Percentiles rank a stretch among this genome's conserved stretches.
Conservation (phyloP, 2,888 invertebrate genomes). For the Aspidiotus rigidus region DNA sequence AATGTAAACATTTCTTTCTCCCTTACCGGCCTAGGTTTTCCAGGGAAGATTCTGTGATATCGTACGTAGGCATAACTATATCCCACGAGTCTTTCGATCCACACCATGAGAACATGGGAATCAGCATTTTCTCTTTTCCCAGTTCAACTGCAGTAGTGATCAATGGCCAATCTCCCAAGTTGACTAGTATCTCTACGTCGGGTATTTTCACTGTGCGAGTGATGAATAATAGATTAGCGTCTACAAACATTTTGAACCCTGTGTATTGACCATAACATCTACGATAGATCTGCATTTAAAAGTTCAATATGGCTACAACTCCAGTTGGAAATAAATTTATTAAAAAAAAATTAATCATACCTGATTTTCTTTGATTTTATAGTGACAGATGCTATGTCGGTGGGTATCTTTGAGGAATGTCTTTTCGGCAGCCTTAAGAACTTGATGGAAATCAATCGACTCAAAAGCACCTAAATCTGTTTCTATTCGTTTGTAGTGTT, state of each 20-base stretch:
- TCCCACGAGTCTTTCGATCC: slow-evolving; percentile 76
- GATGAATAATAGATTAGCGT: slow-evolving; percentile 72
- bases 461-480: slow-evolving; percentile 61
- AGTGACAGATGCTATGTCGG: slow-evolving; percentile 81
- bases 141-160: not conserved
- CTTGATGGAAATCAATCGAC: slow-evolving; percentile 57
- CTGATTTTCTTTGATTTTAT: slow-evolving; percentile 70
- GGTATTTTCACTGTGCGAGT: slow-evolving; percentile 70
- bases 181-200: slow-evolving; percentile 80
- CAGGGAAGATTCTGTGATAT: slow-evolving; percentile 80
- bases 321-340: not conserved
- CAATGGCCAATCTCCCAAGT: slow-evolving; percentile 94
- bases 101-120: slow-evolving; percentile 94
- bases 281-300: slow-evolving; percentile 54
- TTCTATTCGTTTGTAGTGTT: slow-evolving; percentile 58
- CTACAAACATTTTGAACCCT: slow-evolving; percentile 92
- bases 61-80: slow-evolving; percentile 91
- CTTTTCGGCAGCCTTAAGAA: slow-evolving; percentile 48
- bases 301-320: not conserved
- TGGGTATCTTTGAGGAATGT: slow-evolving; percentile 66
- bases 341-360: slow-evolving; percentile 40
- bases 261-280: slow-evolving; percentile 89
- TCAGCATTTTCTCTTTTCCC: slow-evolving; percentile 44
- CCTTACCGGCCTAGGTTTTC: slow-evolving; percentile 84
- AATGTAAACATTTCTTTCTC: slow-evolving; percentile 8